phyloP scores from a whole-genome alignment of 2,113 vertebrate species.

The Thryonomys swinderianus region DNA sequence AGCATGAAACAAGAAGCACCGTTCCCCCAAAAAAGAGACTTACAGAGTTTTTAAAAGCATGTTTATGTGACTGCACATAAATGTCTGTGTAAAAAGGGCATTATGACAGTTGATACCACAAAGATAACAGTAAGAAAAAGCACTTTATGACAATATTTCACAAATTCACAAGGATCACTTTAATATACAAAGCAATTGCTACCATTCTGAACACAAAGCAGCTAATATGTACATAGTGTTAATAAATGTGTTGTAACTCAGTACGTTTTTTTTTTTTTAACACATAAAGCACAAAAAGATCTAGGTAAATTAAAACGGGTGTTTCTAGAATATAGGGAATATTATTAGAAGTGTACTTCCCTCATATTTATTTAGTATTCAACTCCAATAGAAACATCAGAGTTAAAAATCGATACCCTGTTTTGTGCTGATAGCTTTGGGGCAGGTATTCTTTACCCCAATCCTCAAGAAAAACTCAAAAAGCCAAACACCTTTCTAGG shows the following conservation, averaged over 20 bases:
- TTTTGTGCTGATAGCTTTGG: slow-evolving; percentile 86
- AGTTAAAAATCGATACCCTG: slow-evolving; percentile 85
- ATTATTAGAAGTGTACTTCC: slow-evolving; percentile 80
- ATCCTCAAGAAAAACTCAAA: slow-evolving; percentile 76
- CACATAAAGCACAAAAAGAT: slow-evolving; percentile 86
- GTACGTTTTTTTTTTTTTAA: slow-evolving; percentile 84
- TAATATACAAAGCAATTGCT: slow-evolving; percentile 92
- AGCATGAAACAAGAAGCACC: slow-evolving; percentile 27
- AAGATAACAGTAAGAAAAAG: slow-evolving; percentile 92
- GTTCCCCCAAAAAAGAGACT: slow-evolving; percentile 86
- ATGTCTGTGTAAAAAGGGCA: slow-evolving; percentile 91
- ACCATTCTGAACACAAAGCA: slow-evolving; percentile 90
- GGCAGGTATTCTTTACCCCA: slow-evolving; percentile 82
- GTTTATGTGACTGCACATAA: slow-evolving; percentile 91
- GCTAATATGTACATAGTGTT: slow-evolving; percentile 92
- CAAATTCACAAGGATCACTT: slow-evolving; percentile 92
- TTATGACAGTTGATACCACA: slow-evolving; percentile 91
- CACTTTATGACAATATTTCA: slow-evolving; percentile 91
- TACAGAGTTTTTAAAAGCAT: slow-evolving; percentile 88
- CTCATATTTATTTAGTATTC: slow-evolving; percentile 80
- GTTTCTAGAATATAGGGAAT: slow-evolving; percentile 80
- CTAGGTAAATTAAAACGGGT: slow-evolving; percentile 83
- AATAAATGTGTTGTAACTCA: slow-evolving; percentile 90
- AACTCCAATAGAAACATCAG: slow-evolving; percentile 83
- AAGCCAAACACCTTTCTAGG: slow-evolving; percentile 76